Evolutionary conservation across 2,113 vertebrate genomes (phyloP).

Genomic region (Chionodraco myersi): DNA sequence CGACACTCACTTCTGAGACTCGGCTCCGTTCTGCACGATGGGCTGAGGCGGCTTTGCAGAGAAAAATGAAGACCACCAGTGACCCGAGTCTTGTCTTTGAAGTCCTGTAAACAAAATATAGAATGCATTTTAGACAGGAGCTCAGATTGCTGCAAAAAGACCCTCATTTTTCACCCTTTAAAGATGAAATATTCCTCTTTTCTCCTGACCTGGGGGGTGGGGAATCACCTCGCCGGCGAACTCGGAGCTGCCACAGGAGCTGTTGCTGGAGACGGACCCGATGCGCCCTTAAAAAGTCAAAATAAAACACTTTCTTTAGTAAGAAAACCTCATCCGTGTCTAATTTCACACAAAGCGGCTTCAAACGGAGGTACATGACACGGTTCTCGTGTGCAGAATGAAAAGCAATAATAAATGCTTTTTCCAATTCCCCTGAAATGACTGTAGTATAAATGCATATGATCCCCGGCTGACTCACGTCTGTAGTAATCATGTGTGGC

Average conservation of each 20-base stretch:
- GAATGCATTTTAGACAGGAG: not conserved
- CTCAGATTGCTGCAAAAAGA: not conserved
- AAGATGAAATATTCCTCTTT: not conserved
- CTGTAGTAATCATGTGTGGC: conserved; percentile 95
- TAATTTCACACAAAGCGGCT: not conserved
- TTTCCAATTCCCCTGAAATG: not conserved
- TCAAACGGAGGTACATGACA: not conserved
- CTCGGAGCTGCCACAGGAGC: conserved; percentile 92
- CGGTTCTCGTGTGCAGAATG: not conserved
- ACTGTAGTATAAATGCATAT: not conserved
- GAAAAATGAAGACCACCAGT: conserved; percentile 97
- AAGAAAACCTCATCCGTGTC: not conserved
- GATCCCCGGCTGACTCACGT: conserved; percentile 82
- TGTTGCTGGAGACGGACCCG: conserved; percentile 93
- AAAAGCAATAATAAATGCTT: not conserved
- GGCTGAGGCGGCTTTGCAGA: conserved; percentile 87
- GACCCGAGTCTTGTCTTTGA: conserved; percentile 90
- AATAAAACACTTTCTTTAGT: not conserved
- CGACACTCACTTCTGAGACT: conserved; percentile 87
- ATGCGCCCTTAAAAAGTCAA: conserved; percentile 86
- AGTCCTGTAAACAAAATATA: conserved; percentile 82
- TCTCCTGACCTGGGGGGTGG: conserved; percentile 86
- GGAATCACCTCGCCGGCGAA: conserved; percentile 90
- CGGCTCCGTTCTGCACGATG: conserved; percentile 83
- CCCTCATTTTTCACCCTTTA: not conserved